A percentile compares a stretch with the other conserved stretches of the same genome.
Conservation (phyloP, 2,113 vertebrate genomes). For the Eulemur macaco region DNA sequence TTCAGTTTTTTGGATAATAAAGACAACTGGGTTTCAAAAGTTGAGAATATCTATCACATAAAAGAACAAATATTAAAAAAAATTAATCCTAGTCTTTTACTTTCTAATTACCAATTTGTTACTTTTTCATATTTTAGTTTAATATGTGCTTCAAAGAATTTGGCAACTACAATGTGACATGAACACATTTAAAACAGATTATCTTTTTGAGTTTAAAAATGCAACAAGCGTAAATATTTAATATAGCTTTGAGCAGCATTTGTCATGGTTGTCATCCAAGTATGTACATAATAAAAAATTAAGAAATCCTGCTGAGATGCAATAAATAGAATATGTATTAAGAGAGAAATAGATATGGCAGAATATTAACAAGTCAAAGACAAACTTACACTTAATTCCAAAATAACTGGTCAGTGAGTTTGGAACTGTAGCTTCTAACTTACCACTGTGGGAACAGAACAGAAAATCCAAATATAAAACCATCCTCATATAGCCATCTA, state of each 20-base stretch:
- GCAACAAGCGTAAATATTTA: slow-evolving; percentile 60
- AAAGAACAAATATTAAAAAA: background rate
- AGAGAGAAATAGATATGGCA: slow-evolving; percentile 47
- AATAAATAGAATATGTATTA: background rate
- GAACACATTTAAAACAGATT: slow-evolving; percentile 43
- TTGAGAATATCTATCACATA: background rate
- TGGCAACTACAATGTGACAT: background rate
- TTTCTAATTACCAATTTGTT: background rate
- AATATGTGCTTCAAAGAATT: slow-evolving; percentile 37
- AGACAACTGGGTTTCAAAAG: background rate
- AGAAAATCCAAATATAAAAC: too few species aligned
- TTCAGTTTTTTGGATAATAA: background rate
- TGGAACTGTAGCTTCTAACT: background rate
- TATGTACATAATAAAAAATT: slow-evolving; percentile 47
- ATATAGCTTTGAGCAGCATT: background rate
- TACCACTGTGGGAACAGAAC: background rate
- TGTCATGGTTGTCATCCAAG: slow-evolving; percentile 13
- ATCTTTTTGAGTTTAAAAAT: slow-evolving; percentile 17
- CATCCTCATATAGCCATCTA: too few species aligned
- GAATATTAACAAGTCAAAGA: slow-evolving; percentile 62
- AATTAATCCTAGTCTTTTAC: background rate
- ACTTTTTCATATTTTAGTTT: slow-evolving; percentile 33
- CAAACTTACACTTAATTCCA: slow-evolving; percentile 10
- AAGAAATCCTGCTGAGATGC: slow-evolving; percentile 43
- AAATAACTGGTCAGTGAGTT: background rate